Base-by-base conservation (phyloP, 2,888 invertebrate species). In the Folsomia candida region DNA sequence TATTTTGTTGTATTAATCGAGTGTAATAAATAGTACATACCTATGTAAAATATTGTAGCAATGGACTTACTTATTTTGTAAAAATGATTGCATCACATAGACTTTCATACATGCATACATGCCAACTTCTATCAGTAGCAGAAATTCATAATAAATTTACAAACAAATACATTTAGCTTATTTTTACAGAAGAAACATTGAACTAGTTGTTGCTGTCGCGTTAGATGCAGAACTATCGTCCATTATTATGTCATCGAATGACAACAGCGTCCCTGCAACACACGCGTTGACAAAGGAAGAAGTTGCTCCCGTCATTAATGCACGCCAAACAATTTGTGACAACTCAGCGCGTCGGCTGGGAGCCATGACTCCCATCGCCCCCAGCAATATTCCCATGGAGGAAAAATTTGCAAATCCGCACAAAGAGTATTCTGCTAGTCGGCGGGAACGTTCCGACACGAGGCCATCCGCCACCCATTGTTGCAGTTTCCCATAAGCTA, bases 321-420 rank as follows among this genome's bases (percentile, higher is more conserved):
- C 91, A 73, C 94, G 84, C 22, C 92, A 82, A 0, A 91, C 90
- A 14, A 92, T 84, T 60, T 85, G 83, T 0, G 92, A 88, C 25
- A 94, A 86, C 14, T 88, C 86, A 28, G 87, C 84, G 68, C 89
- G 85, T 79, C 91, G 89, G 24, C 87, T 85, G 0, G 95, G 94
- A 0, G 92, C 91, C 84, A 96, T 86, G 0, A 90, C 87, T 0
- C 90, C 86, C 22, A 95, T 84, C 0, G 89, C 88, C 0, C 93
- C 94, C 1, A 80, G 60, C 51, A 78, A 78, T 60, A 80, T 92
- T 0, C 94, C 95, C 0, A 94, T 87, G 0, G 94, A 91, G 6
- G 90, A 88, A 0, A 94, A 91, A 85, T 96, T 96, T 0, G 94
- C 90, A 84, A 96, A 96, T 0, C 95, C 94, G 81, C 95, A 96